Conservation (phyloP, 92 coral and sea anemone species). For the Siderastrea siderea region DNA sequence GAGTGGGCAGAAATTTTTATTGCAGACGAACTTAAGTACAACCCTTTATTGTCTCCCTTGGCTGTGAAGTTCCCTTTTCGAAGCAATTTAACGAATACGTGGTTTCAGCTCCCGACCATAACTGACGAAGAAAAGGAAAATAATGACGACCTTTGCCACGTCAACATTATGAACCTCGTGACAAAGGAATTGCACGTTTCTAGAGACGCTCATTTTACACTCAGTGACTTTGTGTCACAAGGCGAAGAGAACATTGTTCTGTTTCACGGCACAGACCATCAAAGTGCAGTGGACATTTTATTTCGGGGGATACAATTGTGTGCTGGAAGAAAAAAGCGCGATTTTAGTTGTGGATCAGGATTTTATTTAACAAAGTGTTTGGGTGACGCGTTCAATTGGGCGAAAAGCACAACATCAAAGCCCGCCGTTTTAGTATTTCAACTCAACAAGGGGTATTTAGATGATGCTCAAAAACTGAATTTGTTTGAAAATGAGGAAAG, state of each 20-base stretch:
- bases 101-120: slow-evolving; percentile 21
- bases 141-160: background rate
- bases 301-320: slow-evolving; percentile 56
- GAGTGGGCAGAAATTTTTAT: slow-evolving; percentile 61
- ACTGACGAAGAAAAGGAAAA: background rate
- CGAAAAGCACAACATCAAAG: slow-evolving; percentile 59
- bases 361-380: slow-evolving; percentile 57
- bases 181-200: slow-evolving; percentile 1
- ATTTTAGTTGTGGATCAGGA: slow-evolving; percentile 73
- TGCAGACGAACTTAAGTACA: slow-evolving; percentile 63
- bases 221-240: background rate
- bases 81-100: slow-evolving; percentile 5
- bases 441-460: slow-evolving; percentile 25
- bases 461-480: slow-evolving; percentile 5
- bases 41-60: slow-evolving; percentile 30
- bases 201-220: background rate
- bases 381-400: slow-evolving; percentile 53
- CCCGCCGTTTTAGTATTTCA: slow-evolving; percentile 65
- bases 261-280: slow-evolving; percentile 80
- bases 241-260: slow-evolving; percentile 18
- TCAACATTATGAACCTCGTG: slow-evolving; percentile 47
- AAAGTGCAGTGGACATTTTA: slow-evolving; percentile 65
- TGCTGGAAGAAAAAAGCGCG: slow-evolving; percentile 61
- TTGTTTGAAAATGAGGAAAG: slow-evolving; percentile 32
- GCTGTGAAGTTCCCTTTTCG: slow-evolving; percentile 37